A percentile compares a stretch with the other conserved stretches of the same genome.
Conservation (phyloP, 2,797 vertebrate genomes). For the Melanotaenia parkinsoni region DNA sequence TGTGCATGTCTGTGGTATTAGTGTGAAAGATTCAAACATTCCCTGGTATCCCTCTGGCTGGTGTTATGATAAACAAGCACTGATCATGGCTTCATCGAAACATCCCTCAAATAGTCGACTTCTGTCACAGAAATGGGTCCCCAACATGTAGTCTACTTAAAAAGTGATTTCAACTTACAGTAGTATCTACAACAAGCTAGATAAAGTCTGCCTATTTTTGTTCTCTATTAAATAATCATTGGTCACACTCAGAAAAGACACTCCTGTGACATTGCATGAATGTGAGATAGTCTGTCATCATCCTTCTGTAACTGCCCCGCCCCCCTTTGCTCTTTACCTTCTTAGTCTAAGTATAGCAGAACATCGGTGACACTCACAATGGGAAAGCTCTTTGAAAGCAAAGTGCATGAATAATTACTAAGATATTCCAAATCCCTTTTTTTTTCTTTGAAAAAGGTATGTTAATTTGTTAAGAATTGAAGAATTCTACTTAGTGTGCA, state of each 20-base stretch:
- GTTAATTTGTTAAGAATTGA: slow-evolving; percentile 74
- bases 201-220: slow-evolving; percentile 10
- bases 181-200: slow-evolving; percentile 1
- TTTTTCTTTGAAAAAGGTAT: slow-evolving; percentile 59
- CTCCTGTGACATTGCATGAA: slow-evolving; percentile 48
- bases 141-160: neutral
- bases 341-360: slow-evolving; percentile 68
- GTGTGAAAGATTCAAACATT: slow-evolving; percentile 34
- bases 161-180: slow-evolving; percentile 13
- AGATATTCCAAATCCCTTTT: slow-evolving; percentile 75
- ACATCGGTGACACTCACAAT: slow-evolving; percentile 68
- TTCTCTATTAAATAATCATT: slow-evolving; percentile 29
- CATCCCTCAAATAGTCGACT: slow-evolving; percentile 8
- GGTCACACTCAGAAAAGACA: slow-evolving; percentile 25
- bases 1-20: slow-evolving; percentile 20
- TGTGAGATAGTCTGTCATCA: slow-evolving; percentile 57
- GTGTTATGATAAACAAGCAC: slow-evolving; percentile 30
- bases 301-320: slow-evolving; percentile 37
- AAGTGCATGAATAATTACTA: slow-evolving; percentile 78
- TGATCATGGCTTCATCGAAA: slow-evolving; percentile 38
- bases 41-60: slow-evolving; percentile 22
- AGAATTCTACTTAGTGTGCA: slow-evolving; percentile 73
- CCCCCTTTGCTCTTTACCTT: slow-evolving; percentile 54
- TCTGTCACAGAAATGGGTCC: neutral
- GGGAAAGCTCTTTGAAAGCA: slow-evolving; percentile 72